Evolutionary conservation across 2,113 vertebrate species (phyloP), one percentile per base, ranked within the genome.

Genomic region (Bolborhynchus lineola): DNA sequence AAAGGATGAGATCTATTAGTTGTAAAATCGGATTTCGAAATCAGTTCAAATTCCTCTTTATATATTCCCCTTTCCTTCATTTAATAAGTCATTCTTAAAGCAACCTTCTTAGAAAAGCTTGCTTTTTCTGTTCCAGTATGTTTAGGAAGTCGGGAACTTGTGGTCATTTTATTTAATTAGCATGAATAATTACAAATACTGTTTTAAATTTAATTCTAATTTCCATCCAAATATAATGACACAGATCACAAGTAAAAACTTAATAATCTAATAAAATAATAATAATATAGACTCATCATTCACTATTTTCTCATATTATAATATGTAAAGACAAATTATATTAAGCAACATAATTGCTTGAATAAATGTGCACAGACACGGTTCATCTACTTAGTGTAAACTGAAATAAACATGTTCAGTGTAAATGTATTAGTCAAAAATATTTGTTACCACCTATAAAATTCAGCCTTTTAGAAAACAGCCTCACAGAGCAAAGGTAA

Each of bases 171-270:
- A 83, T 93, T 93, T 96, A 90, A 96, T 94, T 96, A 94, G 82
- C 76, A 93, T n/a, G 46, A 96, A 88, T 96, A 97, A 97, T 96
- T 96, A 92, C 88, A 96, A 95, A 93, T 86, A 78, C 16, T 75
- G 85, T 7, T 95, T 94, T 94, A 92, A 97, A 95, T 94, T 96
- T 87, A 88, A 88, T 86, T 93, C 79, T 93, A 92, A 97, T 97
- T 94, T 96, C 42, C 20, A 92, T 92, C 79, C 52, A 95, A 95
- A 97, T 96, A 80, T 67, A 88, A 92, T 97, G 95, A 96, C 94
- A 93, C 63, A 94, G 76, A 94, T 96, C 86, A 92, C 82, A 90
- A 94, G 79, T 88, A 83, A 92, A 88, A 96, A 88, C 71, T 80
- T 96, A 95, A 95, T 93, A 93, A 90, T 88, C 60, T 96, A 95